Conservation (phyloP, 1,140 invertebrate genomes). For the Lepidurus arcticus region DNA sequence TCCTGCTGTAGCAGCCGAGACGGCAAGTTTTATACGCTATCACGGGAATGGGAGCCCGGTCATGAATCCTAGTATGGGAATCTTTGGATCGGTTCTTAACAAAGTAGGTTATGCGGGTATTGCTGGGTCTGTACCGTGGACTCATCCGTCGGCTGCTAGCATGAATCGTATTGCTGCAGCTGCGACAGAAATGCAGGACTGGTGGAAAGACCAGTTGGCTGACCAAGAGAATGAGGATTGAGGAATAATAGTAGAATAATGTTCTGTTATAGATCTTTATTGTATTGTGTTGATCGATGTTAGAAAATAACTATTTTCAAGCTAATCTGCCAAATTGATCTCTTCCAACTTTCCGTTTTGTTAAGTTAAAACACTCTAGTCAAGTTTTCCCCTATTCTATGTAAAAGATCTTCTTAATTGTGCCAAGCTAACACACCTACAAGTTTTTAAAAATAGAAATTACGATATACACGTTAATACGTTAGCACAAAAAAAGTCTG, state of each 20-base stretch:
- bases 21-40: slow-evolving; percentile 42
- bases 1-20: slow-evolving; percentile 11
- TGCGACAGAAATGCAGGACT: slow-evolving; percentile 56
- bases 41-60: slow-evolving; percentile 48
- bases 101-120: background rate
- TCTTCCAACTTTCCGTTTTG: background rate
- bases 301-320: background rate
- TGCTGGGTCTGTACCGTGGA: slow-evolving; percentile 5
- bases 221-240: background rate
- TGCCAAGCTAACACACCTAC: background rate
- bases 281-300: background rate
- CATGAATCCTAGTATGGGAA: slow-evolving; percentile 44
- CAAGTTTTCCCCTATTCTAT: background rate
- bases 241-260: background rate
- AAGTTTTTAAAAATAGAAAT: background rate
- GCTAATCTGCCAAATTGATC: background rate
- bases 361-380: background rate
- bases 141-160: slow-evolving; percentile 40
- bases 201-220: slow-evolving; percentile 59
- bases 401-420: background rate
- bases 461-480: background rate
- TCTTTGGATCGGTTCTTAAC: slow-evolving; percentile 39
- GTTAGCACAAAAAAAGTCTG: too few relatives aligned
- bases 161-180: slow-evolving; percentile 52
- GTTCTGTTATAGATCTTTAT: background rate